Percentiles rank a stretch among this genome's conserved stretches.
These are phyloP conservation scores for Amiota mariae DNA, from an alignment of 2,888 invertebrate species.

Conservation along the genomic window DNA sequence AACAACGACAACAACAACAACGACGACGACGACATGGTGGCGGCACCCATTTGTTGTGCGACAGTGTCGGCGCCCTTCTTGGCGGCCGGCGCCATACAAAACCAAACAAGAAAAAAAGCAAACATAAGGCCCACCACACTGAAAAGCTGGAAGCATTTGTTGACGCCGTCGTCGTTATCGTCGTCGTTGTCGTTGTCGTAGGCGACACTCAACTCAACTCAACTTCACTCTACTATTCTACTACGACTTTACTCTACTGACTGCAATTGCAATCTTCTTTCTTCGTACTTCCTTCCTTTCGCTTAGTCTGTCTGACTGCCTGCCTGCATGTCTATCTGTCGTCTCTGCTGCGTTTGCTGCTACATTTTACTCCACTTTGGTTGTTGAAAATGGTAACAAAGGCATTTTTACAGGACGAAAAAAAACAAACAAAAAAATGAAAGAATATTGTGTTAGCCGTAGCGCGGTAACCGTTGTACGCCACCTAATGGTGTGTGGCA, in stretches of 20 bases:
- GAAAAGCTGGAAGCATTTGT: conserved; percentile 34
- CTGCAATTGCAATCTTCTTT: conserved; percentile 43
- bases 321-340: background rate
- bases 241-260: conserved; percentile 36
- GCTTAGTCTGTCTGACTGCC: background rate
- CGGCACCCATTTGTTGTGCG: background rate
- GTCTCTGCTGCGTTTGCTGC: background rate
- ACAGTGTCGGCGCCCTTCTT: conserved; percentile 33
- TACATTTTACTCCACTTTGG: background rate
- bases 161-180: conserved; percentile 39
- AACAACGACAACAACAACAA: too few species aligned
- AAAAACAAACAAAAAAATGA: background rate
- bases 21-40: background rate
- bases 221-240: too few species aligned
- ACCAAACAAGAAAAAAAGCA: conserved; percentile 20
- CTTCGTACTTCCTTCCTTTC: background rate
- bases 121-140: conserved; percentile 41
- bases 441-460: conserved; percentile 6
- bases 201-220: conserved; percentile 39
- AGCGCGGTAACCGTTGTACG: conserved; percentile 31
- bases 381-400: background rate
- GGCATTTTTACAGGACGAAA: background rate
- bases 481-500: conserved; percentile 70
- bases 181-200: conserved; percentile 46
- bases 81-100: conserved; percentile 48